Evolutionary conservation across 1,140 invertebrate species (phyloP).

Genomic region (Aleiodes sp.): DNA sequence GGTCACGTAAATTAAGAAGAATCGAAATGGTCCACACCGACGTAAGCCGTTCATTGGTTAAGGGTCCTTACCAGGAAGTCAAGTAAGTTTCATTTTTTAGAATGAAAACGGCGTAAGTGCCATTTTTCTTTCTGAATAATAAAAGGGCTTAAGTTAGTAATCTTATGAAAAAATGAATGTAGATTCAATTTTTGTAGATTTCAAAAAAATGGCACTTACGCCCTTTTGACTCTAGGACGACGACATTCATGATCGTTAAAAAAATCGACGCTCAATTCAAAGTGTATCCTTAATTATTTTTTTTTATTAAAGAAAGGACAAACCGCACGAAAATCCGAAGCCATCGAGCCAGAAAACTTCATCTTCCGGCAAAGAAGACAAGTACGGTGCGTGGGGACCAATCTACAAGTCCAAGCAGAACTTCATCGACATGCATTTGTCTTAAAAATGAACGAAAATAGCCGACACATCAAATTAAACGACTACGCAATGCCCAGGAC

Average conservation of each 20-base stretch:
- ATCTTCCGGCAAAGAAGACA: conserved; percentile 60
- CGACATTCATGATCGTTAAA: too few species aligned
- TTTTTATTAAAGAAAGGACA: conserved; percentile 61
- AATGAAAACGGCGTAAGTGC: too few species aligned
- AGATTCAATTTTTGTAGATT: too few species aligned
- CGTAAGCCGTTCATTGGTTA: conserved; percentile 39
- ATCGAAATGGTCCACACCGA: conserved; percentile 51
- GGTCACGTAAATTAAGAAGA: not conserved
- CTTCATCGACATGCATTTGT: conserved; percentile 76
- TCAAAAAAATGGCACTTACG: too few species aligned
- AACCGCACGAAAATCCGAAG: conserved; percentile 33
- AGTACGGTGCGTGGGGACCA: conserved; percentile 75
- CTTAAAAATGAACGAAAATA: conserved; percentile 54
- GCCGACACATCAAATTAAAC: not conserved
- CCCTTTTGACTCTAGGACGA: too few species aligned
- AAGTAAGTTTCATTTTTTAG: conserved; percentile 46
- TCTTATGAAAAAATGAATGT: too few species aligned
- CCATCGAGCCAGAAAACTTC: conserved; percentile 36
- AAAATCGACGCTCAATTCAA: too few species aligned
- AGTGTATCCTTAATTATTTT: not conserved
- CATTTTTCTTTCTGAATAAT: too few species aligned
- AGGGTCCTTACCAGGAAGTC: conserved; percentile 49
- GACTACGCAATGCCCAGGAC: conserved; percentile 4
- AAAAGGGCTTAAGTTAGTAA: too few species aligned
- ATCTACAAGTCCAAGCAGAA: conserved; percentile 77